Evolutionary conservation across 2,113 vertebrate genomes (phyloP).

Genomic region (Coreoperca whiteheadi): DNA sequence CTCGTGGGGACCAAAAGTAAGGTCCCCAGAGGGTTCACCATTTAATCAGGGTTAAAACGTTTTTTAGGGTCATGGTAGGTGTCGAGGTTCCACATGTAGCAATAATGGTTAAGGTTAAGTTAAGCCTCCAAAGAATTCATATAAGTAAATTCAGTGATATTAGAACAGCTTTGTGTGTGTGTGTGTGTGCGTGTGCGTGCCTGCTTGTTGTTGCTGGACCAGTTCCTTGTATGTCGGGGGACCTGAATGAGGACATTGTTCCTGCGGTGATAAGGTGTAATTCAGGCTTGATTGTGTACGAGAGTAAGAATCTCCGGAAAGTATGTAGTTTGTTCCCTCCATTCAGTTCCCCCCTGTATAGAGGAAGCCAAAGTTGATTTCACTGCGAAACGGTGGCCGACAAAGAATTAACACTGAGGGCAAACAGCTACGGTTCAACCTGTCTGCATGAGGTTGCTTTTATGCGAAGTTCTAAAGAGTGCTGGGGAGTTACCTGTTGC

Average conservation of each 20-base stretch:
- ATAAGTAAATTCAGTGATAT: background rate
- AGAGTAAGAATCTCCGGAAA: constrained; percentile 58
- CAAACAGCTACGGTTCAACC: background rate
- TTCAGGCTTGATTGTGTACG: constrained; percentile 48
- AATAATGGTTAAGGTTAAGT: background rate
- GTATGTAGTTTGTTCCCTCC: constrained; percentile 53
- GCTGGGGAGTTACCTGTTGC: background rate
- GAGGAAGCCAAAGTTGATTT: constrained; percentile 56
- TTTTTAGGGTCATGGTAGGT: background rate
- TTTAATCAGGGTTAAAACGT: background rate
- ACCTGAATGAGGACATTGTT: constrained; percentile 70
- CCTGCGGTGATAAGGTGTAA: constrained; percentile 69
- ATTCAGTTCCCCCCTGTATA: constrained; percentile 32
- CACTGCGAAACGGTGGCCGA: constrained; percentile 14
- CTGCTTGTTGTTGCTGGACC: constrained; percentile 44
- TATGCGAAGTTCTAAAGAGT: background rate
- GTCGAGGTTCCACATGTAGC: no score
- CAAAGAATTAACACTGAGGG: background rate
- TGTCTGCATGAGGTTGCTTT: background rate
- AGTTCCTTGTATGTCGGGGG: constrained; percentile 23
- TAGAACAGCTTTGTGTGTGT: constrained; percentile 7
- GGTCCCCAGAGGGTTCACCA: background rate
- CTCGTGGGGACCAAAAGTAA: background rate
- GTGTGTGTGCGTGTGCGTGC: constrained; percentile 16
- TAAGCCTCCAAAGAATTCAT: background rate